These are phyloP conservation scores for Hemithea aestivaria DNA, from an alignment of 2,888 invertebrate genomes.

Conservation along the genomic window DNA sequence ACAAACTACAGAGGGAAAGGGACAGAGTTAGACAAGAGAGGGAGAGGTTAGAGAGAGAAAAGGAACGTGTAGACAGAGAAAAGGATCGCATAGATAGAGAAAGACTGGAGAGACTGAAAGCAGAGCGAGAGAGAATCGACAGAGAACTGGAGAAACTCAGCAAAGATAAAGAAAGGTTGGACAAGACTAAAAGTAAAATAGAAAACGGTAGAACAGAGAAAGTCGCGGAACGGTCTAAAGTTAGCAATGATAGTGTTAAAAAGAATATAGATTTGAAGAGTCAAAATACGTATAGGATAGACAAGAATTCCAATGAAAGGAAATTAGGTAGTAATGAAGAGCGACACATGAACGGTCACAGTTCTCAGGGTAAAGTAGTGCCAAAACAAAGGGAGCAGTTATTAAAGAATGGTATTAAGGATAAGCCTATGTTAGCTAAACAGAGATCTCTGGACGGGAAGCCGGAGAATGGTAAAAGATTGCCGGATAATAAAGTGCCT, in stretches of 20 bases:
- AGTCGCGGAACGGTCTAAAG: slow-evolving; percentile 48
- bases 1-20: slow-evolving; percentile 37
- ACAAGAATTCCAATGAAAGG: slow-evolving; percentile 62
- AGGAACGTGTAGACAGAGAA: slow-evolving; percentile 41
- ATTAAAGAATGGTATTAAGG: slow-evolving; percentile 41
- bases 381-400: slow-evolving; percentile 47
- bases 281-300: slow-evolving; percentile 74
- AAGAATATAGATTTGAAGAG: slow-evolving; percentile 69
- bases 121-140: slow-evolving; percentile 66
- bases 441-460: slow-evolving; percentile 32
- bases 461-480: slow-evolving; percentile 36
- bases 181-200: slow-evolving; percentile 58
- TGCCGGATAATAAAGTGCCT: slow-evolving; percentile 36
- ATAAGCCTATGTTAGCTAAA: slow-evolving; percentile 40
- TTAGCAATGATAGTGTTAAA: slow-evolving; percentile 48
- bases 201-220: slow-evolving; percentile 46
- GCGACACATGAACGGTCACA: slow-evolving; percentile 45
- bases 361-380: slow-evolving; percentile 49
- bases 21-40: slow-evolving; percentile 30
- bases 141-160: slow-evolving; percentile 63
- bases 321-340: slow-evolving; percentile 38
- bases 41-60: slow-evolving; percentile 37
- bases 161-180: slow-evolving; percentile 59
- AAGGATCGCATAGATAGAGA: slow-evolving; percentile 55
- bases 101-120: slow-evolving; percentile 59